A percentile compares a stretch with the other conserved stretches of the same genome.
These are phyloP conservation scores for Bursaphelenchus mucronatus DNA, from an alignment of 1,140 invertebrate species.

Conservation along the genomic window DNA sequence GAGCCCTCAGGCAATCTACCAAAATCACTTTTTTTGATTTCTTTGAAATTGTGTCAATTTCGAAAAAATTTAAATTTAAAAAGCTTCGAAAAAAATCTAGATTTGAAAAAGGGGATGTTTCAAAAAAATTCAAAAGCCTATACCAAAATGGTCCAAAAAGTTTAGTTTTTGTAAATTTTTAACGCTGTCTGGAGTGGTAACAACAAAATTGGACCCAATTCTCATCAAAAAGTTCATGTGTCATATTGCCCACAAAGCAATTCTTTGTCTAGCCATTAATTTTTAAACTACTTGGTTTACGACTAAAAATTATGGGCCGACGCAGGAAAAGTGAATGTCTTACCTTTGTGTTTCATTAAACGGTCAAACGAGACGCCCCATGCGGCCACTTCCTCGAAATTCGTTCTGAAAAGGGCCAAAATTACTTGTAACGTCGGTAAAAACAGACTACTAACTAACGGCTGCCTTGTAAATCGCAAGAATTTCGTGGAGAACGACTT, in stretches of 20 bases:
- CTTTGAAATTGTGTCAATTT: too few species aligned
- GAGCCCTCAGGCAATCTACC: too few species aligned
- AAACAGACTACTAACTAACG: not conserved
- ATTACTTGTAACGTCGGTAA: not conserved
- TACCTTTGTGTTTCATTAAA: conserved; percentile 74
- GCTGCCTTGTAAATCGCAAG: not conserved
- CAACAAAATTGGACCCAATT: too few species aligned
- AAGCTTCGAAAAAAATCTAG: too few species aligned
- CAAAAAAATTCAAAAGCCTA: too few species aligned
- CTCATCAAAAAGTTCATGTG: too few species aligned
- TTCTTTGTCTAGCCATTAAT: not conserved
- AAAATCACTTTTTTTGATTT: too few species aligned
- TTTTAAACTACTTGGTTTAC: not conserved
- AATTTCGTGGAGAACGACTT: conserved; percentile 16
- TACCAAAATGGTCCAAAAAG: too few species aligned
- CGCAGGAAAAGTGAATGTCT: conserved; percentile 17
- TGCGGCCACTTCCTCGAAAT: conserved; percentile 81
- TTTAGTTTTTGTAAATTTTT: too few species aligned
- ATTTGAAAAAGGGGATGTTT: too few species aligned
- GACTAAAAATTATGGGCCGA: not conserved
- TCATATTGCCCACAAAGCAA: not conserved
- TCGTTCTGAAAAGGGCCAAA: conserved; percentile 67
- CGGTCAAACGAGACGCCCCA: conserved; percentile 94
- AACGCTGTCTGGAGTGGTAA: too few species aligned
- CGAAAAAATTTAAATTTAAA: too few species aligned